Conservation (phyloP, 1,140 invertebrate species). For the Trissolcus basalis region DNA sequence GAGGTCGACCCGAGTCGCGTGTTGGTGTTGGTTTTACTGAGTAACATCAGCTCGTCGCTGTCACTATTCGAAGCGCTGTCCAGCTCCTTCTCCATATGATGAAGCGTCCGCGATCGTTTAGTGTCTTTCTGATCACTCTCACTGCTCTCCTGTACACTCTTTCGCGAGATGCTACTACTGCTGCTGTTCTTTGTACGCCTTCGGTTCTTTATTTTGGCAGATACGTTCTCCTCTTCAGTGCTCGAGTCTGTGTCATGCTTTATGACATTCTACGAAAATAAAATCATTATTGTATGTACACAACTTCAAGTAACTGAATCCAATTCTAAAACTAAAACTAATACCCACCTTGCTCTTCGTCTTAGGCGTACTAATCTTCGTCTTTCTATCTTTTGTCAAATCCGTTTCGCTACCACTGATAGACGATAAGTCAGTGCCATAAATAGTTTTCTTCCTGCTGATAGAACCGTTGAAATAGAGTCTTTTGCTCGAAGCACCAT, state of each 20-base stretch:
- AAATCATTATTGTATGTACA: too few relatives aligned
- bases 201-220: conserved; percentile 63
- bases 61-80: conserved; percentile 80
- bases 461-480: conserved; percentile 86
- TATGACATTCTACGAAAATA: too few relatives aligned
- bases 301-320: too few relatives aligned
- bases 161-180: conserved; percentile 61
- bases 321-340: too few relatives aligned
- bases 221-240: conserved; percentile 67
- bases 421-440: conserved; percentile 81
- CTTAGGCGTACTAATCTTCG: conserved; percentile 57
- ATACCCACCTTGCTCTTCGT: conserved; percentile 54
- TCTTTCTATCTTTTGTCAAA: conserved; percentile 64
- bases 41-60: conserved; percentile 85
- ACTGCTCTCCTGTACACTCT: conserved; percentile 63
- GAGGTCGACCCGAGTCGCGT: conserved; percentile 65
- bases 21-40: conserved; percentile 70
- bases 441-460: conserved; percentile 79
- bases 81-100: conserved; percentile 84
- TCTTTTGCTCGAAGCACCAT: conserved; percentile 83
- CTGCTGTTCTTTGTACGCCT: conserved; percentile 69
- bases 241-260: conserved; percentile 69
- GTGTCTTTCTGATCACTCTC: conserved; percentile 64
- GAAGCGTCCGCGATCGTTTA: conserved; percentile 77
- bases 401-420: conserved; percentile 79